These are phyloP conservation scores for Picathartes gymnocephalus DNA, from an alignment of 2,113 vertebrate genomes.

Conservation along the genomic window DNA sequence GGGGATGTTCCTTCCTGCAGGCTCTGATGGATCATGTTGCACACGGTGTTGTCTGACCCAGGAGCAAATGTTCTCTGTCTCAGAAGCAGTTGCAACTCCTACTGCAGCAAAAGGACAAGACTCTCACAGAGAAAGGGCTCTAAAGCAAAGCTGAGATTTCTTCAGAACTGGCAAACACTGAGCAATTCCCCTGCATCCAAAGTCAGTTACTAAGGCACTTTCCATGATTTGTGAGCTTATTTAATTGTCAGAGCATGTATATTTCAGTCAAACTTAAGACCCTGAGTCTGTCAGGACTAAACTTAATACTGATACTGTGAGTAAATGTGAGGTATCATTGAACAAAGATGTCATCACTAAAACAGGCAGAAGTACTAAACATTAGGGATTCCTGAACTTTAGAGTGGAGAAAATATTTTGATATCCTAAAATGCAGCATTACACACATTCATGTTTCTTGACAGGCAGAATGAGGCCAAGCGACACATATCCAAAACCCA, in stretches of 20 bases:
- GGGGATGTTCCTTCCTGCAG: background rate
- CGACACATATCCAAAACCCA: background rate
- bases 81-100: background rate
- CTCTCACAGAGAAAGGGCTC: background rate
- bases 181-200: background rate
- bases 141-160: background rate
- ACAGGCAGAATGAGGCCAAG: background rate
- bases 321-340: background rate
- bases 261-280: background rate
- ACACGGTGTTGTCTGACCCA: background rate
- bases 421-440: background rate
- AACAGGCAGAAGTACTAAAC: background rate
- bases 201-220: background rate
- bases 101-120: background rate
- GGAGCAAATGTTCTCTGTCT: background rate
- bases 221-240: background rate
- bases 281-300: background rate
- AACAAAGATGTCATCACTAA: background rate
- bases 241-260: background rate
- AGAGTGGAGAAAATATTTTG: background rate
- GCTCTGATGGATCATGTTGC: background rate
- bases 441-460: fast-evolving
- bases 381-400: background rate
- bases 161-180: background rate
- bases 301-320: background rate